These are phyloP conservation scores for Alces alces DNA, from an alignment of 2,113 vertebrate species.

Conservation along the genomic window DNA sequence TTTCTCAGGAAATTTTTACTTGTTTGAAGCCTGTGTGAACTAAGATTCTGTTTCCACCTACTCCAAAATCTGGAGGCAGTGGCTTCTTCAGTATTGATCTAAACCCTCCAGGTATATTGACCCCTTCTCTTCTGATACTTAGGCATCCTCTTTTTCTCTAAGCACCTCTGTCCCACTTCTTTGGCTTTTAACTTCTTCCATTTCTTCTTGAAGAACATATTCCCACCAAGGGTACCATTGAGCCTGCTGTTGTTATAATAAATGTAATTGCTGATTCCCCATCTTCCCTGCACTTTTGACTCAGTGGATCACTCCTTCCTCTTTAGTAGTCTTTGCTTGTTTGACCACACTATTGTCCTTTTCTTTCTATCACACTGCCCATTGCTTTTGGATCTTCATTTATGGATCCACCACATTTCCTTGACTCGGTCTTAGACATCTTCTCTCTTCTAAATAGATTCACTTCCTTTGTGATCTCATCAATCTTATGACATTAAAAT, in stretches of 20 bases:
- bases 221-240: no score
- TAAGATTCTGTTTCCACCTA: background rate
- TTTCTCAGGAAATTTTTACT: background rate
- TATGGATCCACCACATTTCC: background rate
- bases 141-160: background rate
- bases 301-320: no score
- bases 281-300: background rate
- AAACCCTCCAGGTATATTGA: fast-evolving
- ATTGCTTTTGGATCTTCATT: background rate
- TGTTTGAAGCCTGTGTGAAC: background rate
- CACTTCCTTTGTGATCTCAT: background rate
- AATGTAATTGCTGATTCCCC: background rate
- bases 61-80: background rate
- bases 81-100: background rate
- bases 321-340: background rate
- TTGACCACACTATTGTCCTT: background rate
- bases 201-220: background rate
- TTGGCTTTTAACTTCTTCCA: background rate
- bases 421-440: background rate
- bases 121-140: background rate
- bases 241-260: background rate
- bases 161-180: background rate
- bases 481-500: background rate
- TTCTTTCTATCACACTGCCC: background rate
- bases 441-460: background rate